A percentile compares a stretch with the other conserved stretches of the same genome.
These are phyloP conservation scores for Platyrinchus mystaceus DNA, from an alignment of 2,797 vertebrate genomes.

Conservation along the genomic window DNA sequence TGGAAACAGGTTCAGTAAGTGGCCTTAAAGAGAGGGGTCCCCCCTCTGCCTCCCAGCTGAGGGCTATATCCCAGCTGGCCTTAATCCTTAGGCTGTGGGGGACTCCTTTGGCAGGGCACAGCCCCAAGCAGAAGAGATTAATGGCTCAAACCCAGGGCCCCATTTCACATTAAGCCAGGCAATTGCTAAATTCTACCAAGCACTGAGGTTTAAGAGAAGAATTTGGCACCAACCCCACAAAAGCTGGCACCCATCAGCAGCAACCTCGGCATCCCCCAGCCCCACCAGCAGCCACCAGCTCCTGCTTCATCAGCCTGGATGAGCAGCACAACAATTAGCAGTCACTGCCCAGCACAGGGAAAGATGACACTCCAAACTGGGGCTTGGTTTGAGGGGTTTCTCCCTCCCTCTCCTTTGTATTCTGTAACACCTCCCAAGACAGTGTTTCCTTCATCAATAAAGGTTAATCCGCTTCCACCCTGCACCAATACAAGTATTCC, in stretches of 20 bases:
- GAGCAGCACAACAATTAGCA: not conserved
- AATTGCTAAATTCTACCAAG: not conserved
- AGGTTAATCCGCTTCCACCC: not conserved
- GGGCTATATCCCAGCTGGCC: not conserved
- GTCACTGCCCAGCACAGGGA: not conserved
- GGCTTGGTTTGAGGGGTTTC: not conserved
- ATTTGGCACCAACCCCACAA: not conserved
- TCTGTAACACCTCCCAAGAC: not conserved
- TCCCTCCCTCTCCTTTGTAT: not conserved
- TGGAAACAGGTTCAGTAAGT: not conserved
- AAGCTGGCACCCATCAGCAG: not conserved
- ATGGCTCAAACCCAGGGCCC: not conserved
- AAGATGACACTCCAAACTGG: accelerated
- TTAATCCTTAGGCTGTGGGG: not conserved
- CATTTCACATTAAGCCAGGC: not conserved
- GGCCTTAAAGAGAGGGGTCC: not conserved
- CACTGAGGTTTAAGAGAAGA: not conserved
- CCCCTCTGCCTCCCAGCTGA: not conserved
- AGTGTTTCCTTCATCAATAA: not conserved
- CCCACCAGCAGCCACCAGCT: not conserved
- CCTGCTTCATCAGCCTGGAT: accelerated
- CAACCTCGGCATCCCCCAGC: accelerated
- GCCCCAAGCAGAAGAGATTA: not conserved
- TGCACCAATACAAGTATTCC: accelerated
- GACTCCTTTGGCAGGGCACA: not conserved